Evolutionary conservation across 2,113 vertebrate genomes (phyloP), one percentile per base, ranked within the genome.

Genomic region (Oceanodroma tethys): DNA sequence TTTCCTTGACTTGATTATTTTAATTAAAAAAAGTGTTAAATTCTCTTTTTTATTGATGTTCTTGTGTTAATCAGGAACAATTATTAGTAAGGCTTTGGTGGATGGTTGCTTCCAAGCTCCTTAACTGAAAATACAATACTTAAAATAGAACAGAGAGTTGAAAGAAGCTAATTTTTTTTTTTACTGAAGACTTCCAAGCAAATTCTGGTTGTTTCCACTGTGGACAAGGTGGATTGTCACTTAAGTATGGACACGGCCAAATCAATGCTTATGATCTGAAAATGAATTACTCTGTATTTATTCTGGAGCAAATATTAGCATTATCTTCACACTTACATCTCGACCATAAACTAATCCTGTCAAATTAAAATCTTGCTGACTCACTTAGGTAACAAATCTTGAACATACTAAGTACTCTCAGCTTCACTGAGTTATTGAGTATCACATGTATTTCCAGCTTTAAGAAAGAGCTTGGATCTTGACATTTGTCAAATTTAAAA

Each of bases 11-110:
- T 98, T 97, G 94, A 97, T 97, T 97, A 93, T 96, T 96, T 97
- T 98, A 98, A 98, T 98, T 98, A 95, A 97, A 97, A 96, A 97
- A 97, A 96, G 90, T 75, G 86, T 93, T 96, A 87, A 96, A 78
- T 86, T 97, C 88, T 94, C 94, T 86, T 94, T 97, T 94, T 97
- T 96, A 91, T 94, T 97, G 94, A 90, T 97, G 95, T 92, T 94
- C 97, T 95, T 30, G n/a, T 88, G 96, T 97, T 97, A 98, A 97
- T 98, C 97, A 96, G 89, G 79, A 96, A 47, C 88, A 98, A 96
- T 97, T 98, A 98, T 97, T 97, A 96, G 78, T 91, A 93, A 97
- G 88, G 79, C 90, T 94, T 96, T 74, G 58, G 95, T 96, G 74
- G 92, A 90, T 92, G 79, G 81, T 87, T 96, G 6, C 91, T 93